Percentiles rank a stretch among this genome's conserved stretches.
These are phyloP conservation scores for Bombus sibiricus DNA, from an alignment of 1,140 invertebrate genomes.

Conservation along the genomic window DNA sequence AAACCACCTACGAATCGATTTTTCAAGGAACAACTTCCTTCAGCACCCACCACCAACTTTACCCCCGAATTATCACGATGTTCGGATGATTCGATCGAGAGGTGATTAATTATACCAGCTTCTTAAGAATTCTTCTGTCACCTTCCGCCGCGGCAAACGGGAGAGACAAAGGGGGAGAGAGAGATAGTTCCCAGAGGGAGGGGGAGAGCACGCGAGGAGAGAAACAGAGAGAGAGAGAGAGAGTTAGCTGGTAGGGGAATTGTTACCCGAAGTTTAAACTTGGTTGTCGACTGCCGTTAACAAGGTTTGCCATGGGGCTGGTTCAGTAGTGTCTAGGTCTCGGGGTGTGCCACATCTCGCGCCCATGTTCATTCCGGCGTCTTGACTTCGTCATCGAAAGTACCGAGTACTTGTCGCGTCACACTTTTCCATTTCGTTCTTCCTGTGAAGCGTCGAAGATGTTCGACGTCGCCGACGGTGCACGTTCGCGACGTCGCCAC, in stretches of 20 bases:
- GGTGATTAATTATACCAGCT: constrained; percentile 49
- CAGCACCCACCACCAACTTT: not conserved
- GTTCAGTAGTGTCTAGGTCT: constrained; percentile 83
- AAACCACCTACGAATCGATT: not conserved
- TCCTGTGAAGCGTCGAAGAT: constrained; percentile 3
- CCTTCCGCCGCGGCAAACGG: constrained; percentile 31
- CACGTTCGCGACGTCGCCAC: not conserved
- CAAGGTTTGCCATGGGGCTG: constrained; percentile 81
- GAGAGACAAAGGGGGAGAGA: constrained; percentile 57
- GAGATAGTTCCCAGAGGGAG: constrained; percentile 46
- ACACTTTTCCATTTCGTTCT: constrained; percentile 12
- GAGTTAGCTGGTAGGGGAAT: constrained; percentile 76
- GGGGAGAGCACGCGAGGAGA: constrained; percentile 59
- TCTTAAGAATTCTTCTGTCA: constrained; percentile 62
- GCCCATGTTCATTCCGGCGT: constrained; percentile 59
- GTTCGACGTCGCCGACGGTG: constrained; percentile 19
- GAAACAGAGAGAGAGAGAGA: constrained; percentile 61
- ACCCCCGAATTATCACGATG: not conserved
- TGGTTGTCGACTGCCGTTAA: constrained; percentile 82
- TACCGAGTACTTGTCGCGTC: constrained; percentile 1
- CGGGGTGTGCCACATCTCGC: constrained; percentile 80
- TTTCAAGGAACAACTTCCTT: not conserved
- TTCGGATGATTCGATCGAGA: constrained; percentile 30
- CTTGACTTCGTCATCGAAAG: constrained; percentile 49
- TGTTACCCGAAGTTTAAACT: constrained; percentile 83